Percentiles rank a stretch among this genome's conserved stretches.
phyloP scores from a whole-genome alignment of 1,140 invertebrate genomes.

The Micrasema longulum region DNA sequence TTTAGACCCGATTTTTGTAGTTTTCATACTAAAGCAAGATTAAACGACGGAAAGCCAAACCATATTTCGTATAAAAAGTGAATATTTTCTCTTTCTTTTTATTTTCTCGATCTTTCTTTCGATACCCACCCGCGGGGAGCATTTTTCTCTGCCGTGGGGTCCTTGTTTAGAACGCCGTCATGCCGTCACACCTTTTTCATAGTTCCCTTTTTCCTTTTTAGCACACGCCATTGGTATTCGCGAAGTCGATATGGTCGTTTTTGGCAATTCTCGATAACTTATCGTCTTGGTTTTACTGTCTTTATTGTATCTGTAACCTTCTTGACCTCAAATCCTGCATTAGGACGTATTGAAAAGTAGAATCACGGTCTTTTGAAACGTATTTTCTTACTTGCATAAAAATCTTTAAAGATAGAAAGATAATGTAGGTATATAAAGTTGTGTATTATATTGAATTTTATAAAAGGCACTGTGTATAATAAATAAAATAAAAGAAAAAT shows the following conservation, averaged over 20 bases:
- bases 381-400: too few species aligned
- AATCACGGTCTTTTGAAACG: too few species aligned
- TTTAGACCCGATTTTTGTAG: background rate
- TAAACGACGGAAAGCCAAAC: background rate
- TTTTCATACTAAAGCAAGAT: background rate
- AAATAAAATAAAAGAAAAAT: too few species aligned
- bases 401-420: too few species aligned
- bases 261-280: conserved; percentile 7
- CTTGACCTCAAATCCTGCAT: conserved; percentile 4
- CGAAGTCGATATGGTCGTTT: conserved; percentile 7
- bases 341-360: too few species aligned
- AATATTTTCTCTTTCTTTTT: background rate
- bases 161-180: background rate
- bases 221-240: background rate
- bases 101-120: background rate
- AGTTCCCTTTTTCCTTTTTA: conserved; percentile 10
- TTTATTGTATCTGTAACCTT: conserved; percentile 5
- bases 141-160: background rate
- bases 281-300: conserved; percentile 20
- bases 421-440: too few species aligned
- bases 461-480: too few species aligned
- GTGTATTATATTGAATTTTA: too few species aligned
- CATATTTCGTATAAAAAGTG: background rate
- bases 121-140: background rate
- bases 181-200: conserved; percentile 27